A percentile compares a stretch with the other conserved stretches of the same genome.
Evolutionary conservation across 1,140 invertebrate species (phyloP).

Genomic region (Polypedilum vanderplanki): DNA sequence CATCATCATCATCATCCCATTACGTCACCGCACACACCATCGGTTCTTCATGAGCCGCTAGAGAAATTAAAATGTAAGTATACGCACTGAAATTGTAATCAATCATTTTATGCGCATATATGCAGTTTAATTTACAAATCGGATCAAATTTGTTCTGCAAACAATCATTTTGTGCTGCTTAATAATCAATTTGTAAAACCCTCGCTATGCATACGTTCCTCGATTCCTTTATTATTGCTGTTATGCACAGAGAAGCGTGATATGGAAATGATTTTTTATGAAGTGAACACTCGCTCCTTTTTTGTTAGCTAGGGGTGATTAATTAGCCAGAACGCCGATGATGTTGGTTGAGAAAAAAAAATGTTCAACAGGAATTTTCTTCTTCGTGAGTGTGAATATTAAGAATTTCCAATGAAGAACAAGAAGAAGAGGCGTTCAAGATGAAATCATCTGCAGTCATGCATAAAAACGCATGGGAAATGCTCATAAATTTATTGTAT

Average conservation of each 20-base stretch:
- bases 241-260: not conserved
- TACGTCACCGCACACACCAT: constrained; percentile 50
- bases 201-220: constrained; percentile 1
- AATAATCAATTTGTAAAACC: constrained; percentile 12
- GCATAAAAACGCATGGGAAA: constrained; percentile 16
- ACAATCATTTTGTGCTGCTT: not conserved
- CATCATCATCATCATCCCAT: constrained; percentile 56
- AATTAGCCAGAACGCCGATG: constrained; percentile 30
- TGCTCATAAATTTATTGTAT: not conserved
- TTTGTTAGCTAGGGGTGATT: constrained; percentile 18
- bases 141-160: constrained; percentile 26
- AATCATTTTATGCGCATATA: constrained; percentile 22
- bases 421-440: constrained; percentile 25
- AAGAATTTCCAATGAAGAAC: not conserved
- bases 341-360: not conserved
- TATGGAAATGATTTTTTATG: constrained; percentile 24
- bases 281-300: not conserved
- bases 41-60: constrained; percentile 64
- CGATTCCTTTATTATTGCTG: not conserved
- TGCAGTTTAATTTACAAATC: constrained; percentile 4
- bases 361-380: constrained; percentile 11
- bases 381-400: not conserved
- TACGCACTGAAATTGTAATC: constrained; percentile 43
- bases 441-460: constrained; percentile 13
- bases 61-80: constrained; percentile 76